Evolutionary conservation across 64 coral and sea anemone species (phyloP), one percentile per base, ranked within the genome.

Genomic region (Hydrozoanthus tunicans): DNA sequence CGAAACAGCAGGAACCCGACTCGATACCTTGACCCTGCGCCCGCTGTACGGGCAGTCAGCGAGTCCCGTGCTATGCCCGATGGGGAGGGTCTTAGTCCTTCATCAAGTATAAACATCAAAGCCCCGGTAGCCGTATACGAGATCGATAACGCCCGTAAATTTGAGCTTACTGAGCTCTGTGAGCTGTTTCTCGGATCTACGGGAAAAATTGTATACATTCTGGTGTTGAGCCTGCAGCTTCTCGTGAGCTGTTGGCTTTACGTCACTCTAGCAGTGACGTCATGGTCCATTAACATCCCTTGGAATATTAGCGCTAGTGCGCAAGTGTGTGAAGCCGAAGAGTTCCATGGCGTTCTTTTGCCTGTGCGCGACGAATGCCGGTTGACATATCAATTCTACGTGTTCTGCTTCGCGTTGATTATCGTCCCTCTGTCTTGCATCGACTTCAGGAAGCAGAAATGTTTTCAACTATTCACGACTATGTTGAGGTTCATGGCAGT

Each of bases 201-300:
- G 17, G 84, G 84, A 9, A 88, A 88, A 88, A 70, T 88, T n/a
- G 13, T 88, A 5, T 88, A 88, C 11, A 88, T 75, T 11, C 7
- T 88, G 9, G 69, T 88, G 55, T 6, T 88, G 56, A 73, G 84
- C 67, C 67, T 88, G 54, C 84, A 88, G 51, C 55, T 72, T 51
- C 23, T 88, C 11, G 84, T 88, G 11, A 88, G 68, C 55, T 88
- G 84, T 59, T 88, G 84, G 84, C 67, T 88, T 25, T 88, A 88
- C 43, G 59, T 88, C 11, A 88, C 84, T 61, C 68, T 88, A 60
- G 84, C 84, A 74, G 84, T 88, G 68, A 88, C 84, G 68, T 88
- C 84, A 61, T 88, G 84, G 84, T 70, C 84, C 1, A 60, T 88
- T 56, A 88, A 88, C 24, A 88, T 88, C 14, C 84, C 84, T 43